These are phyloP conservation scores for Ladona fulva DNA, from an alignment of 1,140 invertebrate genomes.

Conservation along the genomic window DNA sequence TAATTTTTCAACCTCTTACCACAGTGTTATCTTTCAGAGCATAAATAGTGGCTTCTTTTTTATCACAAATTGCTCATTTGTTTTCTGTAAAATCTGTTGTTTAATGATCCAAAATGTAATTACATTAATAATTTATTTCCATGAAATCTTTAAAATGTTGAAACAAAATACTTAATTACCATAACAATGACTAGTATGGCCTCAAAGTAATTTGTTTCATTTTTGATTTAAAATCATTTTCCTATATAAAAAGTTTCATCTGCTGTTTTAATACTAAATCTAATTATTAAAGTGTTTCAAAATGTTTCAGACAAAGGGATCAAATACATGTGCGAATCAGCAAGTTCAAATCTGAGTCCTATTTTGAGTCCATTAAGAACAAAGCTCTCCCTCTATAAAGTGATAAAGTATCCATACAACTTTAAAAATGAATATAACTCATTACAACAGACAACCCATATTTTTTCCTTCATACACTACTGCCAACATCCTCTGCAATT, in stretches of 20 bases:
- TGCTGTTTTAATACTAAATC: not conserved
- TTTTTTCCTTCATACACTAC: not conserved
- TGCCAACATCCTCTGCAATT: not conserved
- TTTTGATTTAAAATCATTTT: not conserved
- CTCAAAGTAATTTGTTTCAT: not conserved
- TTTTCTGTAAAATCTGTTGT: not conserved
- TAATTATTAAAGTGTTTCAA: not conserved
- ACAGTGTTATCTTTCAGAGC: not conserved
- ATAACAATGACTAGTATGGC: not conserved
- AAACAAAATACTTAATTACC: not conserved
- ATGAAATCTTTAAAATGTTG: not conserved
- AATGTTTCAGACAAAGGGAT: not conserved
- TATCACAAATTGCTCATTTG: not conserved
- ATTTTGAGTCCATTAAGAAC: not conserved
- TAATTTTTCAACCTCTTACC: not conserved
- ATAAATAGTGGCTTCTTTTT: not conserved
- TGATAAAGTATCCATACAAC: no score
- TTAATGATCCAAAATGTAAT: not conserved
- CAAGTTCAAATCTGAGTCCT: not conserved
- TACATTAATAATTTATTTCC: not conserved
- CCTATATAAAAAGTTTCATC: not conserved
- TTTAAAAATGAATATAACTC: not conserved
- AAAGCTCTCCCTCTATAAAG: not conserved
- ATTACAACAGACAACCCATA: not conserved
- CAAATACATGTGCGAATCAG: not conserved